Base-by-base conservation (phyloP, 1,140 invertebrate genomes). In the Sinella curviseta region DNA sequence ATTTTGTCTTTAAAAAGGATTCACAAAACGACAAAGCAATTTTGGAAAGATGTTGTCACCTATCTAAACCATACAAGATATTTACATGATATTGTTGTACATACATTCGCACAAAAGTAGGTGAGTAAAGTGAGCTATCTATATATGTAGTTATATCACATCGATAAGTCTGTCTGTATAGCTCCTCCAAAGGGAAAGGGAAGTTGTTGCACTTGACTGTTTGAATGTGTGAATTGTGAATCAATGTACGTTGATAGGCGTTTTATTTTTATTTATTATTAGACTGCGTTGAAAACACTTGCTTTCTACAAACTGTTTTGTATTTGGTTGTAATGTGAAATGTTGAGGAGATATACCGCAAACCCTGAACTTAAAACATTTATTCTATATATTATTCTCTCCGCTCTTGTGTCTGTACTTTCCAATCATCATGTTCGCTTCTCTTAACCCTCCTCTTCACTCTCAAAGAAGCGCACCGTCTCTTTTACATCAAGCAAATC, bases 1-100 rank as follows among this genome's bases (percentile, higher is more conserved):
- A 60, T 60, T 60, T n/a, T 60, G 55, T 24, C 55, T 60, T 8
- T 14, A 60, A 60, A 60, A 60, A 26, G 24, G 55, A 60, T 60
- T 60, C 55, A 60, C 55, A 60, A 60, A 26, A 60, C 55, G 14
- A 60, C 14, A 24, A 60, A 14, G 55, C 55, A 60, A 60, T 60
- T 60, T 60, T 24, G 55, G 55, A 60, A 60, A 24, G 55, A 60
- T 60, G 55, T 60, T 60, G 55, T 60, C 55, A 24, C 55, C 55
- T 60, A 8, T 24, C 55, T 60, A 14, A 14, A 24, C 24, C 12
- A 12, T 60, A 14, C 39, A n/a, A n/a, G n/a, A n/a, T n/a, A n/a
- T n/a, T n/a, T n/a, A n/a, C n/a, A n/a, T n/a, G n/a, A n/a, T n/a
- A n/a, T n/a, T n/a, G n/a, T n/a, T n/a, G n/a, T n/a, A n/a, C n/a